These are phyloP conservation scores for Phocoena phocoena DNA, from an alignment of 2,113 vertebrate genomes.

Conservation along the genomic window DNA sequence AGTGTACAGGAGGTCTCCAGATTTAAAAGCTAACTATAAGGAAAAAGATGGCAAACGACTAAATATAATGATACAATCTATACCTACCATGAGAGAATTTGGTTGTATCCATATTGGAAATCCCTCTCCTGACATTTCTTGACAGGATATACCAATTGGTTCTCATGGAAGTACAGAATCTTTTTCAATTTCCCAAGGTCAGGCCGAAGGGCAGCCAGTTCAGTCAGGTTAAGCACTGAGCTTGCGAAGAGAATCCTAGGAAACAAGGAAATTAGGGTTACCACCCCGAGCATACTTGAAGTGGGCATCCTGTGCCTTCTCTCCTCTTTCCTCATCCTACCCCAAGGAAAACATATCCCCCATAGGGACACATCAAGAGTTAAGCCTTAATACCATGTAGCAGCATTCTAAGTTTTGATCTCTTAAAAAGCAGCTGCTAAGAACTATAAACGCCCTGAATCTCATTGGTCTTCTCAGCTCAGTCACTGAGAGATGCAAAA, in stretches of 20 bases:
- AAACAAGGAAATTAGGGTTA: constrained; percentile 89
- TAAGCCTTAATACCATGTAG: constrained; percentile 85
- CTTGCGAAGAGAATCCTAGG: constrained; percentile 93
- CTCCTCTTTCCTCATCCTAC: background rate
- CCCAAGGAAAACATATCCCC: constrained; percentile 86
- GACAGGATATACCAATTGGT: constrained; percentile 96
- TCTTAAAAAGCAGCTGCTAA: constrained; percentile 88
- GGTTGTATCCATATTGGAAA: constrained; percentile 99
- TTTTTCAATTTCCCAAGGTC: constrained; percentile 93
- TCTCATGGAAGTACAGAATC: constrained; percentile 98
- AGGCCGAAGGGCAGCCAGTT: constrained; percentile 92
- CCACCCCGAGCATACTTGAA: constrained; percentile 72
- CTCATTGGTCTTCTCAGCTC: constrained; percentile 85
- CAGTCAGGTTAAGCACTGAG: constrained; percentile 95
- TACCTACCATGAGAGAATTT: constrained; percentile 90
- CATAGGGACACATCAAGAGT: constrained; percentile 89
- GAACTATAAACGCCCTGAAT: constrained; percentile 87
- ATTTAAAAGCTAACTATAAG: constrained; percentile 47
- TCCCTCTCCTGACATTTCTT: constrained; percentile 94
- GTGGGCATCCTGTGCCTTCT: constrained; percentile 84
- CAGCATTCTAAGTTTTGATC: constrained; percentile 88
- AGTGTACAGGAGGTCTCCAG: background rate
- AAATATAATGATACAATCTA: constrained; percentile 19
- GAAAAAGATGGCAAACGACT: constrained; percentile 21
- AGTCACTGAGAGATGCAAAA: constrained; percentile 83